Evolutionary conservation across 2,113 vertebrate genomes (phyloP).

Genomic region (Phocoena phocoena): DNA sequence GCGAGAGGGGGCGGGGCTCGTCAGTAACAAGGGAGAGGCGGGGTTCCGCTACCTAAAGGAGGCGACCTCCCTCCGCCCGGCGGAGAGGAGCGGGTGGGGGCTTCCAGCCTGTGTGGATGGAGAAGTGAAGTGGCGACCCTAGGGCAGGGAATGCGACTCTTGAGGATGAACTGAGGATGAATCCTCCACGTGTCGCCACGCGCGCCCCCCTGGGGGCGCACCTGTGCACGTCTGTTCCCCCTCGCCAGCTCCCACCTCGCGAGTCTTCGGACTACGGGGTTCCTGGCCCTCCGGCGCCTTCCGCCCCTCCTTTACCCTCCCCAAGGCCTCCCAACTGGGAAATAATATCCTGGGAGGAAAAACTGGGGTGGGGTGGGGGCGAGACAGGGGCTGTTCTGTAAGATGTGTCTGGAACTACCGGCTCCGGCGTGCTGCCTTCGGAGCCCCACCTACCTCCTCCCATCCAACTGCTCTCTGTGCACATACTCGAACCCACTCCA

Average conservation of each 20-base stretch:
- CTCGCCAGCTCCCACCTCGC: not conserved
- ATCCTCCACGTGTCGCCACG: not conserved
- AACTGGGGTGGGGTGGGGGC: not conserved
- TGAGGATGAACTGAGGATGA: not conserved
- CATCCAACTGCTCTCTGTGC: not conserved
- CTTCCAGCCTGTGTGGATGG: fast-evolving
- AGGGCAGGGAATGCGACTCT: not conserved
- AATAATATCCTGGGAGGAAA: not conserved
- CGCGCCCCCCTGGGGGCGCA: not conserved
- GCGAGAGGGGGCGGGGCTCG: constrained; percentile 49
- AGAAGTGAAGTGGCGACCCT: not conserved
- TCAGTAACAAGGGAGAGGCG: constrained; percentile 60
- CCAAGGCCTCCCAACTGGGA: not conserved
- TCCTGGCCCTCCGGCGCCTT: not conserved
- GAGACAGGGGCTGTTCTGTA: not conserved
- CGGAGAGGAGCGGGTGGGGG: not conserved
- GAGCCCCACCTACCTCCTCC: not conserved
- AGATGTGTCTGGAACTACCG: not conserved
- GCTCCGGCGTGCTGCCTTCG: not conserved
- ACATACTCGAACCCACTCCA: not conserved
- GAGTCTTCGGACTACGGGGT: not conserved
- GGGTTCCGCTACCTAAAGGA: constrained; percentile 29
- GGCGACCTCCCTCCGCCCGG: fast-evolving
- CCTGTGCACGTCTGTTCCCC: not conserved
- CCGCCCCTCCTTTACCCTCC: not conserved